phyloP scores from a whole-genome alignment of 2,113 vertebrate species.

The Datnioides undecimradiatus region DNA sequence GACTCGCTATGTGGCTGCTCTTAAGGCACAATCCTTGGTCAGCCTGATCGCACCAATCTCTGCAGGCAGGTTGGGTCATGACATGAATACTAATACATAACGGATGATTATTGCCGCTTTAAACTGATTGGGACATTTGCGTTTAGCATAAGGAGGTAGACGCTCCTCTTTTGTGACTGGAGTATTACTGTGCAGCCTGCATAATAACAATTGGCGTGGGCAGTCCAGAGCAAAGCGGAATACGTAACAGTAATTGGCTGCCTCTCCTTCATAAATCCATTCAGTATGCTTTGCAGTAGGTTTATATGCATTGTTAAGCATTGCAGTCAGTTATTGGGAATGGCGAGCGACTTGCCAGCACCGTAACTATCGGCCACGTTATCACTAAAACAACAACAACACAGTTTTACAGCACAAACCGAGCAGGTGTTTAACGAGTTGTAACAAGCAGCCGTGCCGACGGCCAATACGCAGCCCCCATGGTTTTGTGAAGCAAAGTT shows the following conservation, averaged over 20 bases:
- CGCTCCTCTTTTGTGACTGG: neutral
- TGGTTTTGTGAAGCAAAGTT: slow-evolving; percentile 36
- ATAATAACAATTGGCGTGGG: neutral
- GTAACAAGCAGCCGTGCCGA: neutral
- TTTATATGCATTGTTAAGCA: neutral
- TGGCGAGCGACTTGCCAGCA: neutral
- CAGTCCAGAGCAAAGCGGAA: neutral
- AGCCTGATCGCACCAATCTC: slow-evolving; percentile 15
- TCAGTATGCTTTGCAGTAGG: neutral
- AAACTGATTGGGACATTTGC: neutral
- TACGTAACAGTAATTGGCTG: neutral
- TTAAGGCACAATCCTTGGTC: neutral
- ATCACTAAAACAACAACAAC: neutral
- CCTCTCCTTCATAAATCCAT: neutral
- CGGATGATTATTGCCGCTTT: neutral
- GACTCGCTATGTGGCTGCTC: slow-evolving; percentile 4
- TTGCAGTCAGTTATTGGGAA: neutral
- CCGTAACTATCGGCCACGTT: neutral
- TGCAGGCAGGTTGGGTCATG: slow-evolving; percentile 24
- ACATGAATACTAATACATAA: slow-evolving; percentile 49
- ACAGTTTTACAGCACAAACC: neutral
- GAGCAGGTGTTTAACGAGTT: slow-evolving; percentile 20
- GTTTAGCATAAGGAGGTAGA: neutral
- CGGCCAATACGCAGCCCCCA: neutral
- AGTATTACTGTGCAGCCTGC: neutral